These are phyloP conservation scores for Cephus runcator DNA, from an alignment of 2,888 invertebrate species.

Conservation along the genomic window DNA sequence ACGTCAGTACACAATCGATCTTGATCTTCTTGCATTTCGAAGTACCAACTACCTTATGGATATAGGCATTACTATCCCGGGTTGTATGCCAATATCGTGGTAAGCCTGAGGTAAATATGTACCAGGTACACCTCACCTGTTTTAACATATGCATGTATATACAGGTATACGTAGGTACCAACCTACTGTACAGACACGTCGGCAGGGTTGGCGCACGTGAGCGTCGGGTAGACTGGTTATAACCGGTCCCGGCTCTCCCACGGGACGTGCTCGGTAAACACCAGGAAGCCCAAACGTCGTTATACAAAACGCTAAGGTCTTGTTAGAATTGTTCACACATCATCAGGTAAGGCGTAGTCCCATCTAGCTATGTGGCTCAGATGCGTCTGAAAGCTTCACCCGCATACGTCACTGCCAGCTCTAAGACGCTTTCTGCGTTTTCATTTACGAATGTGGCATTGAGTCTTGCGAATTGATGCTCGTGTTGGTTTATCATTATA, in stretches of 20 bases:
- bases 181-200: not conserved
- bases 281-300: constrained; percentile 37
- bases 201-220: not conserved
- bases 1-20: not conserved
- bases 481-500: not conserved
- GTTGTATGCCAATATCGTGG: constrained; percentile 36
- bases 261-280: constrained; percentile 36
- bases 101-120: constrained; percentile 41
- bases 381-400: not conserved
- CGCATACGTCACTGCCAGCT: not conserved
- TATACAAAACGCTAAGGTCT: constrained; percentile 21
- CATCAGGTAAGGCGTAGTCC: not conserved
- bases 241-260: constrained; percentile 22
- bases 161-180: not conserved
- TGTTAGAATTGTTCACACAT: constrained; percentile 26
- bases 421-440: not conserved
- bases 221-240: constrained; percentile 19
- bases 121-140: constrained; percentile 33
- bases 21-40: constrained; percentile 4
- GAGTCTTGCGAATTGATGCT: not conserved
- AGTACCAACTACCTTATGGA: constrained; percentile 19
- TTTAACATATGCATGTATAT: not conserved
- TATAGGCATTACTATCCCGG: constrained; percentile 19
- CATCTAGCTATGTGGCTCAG: not conserved
- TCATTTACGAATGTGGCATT: not conserved